Evolutionary conservation across 2,888 invertebrate genomes (phyloP), one percentile per base, ranked within the genome.

Genomic region (Cylloceria caligata): DNA sequence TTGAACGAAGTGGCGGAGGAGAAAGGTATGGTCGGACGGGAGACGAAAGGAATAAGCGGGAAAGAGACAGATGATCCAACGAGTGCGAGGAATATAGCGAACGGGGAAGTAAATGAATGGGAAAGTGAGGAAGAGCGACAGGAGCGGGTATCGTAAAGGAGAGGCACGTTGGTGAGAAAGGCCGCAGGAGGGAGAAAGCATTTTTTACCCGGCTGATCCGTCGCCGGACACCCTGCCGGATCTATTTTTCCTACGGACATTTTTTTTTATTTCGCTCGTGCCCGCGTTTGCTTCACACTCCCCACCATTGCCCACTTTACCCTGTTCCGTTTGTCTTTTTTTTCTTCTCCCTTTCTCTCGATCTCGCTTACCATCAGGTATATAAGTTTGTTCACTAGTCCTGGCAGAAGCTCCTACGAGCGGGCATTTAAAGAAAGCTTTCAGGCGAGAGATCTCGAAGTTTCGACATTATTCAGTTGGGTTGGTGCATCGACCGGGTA

Each of bases 1-100:
- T 88, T 85, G 87, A 88, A 87, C 83, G 81, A 88, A 88, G 88
- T 88, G 88, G 85, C 86, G 84, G 85, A 65, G 67, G 16, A 55
- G 65, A 68, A 55, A 42, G 71, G 67, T 34, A 73, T 64, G 62
- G 55, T 52, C 30, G 68, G n/a, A 21, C 84, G 74, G 83, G 79
- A 62, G 80, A 83, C 84, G 71, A 72, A 80, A 77, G 67, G 85
- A 81, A 85, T 83, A 75, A 74, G 84, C 80, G 77, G 82, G 77
- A 82, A 73, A 81, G 68, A 80, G 82, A 82, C 45, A 67, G 83
- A 72, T 75, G 80, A 64, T 68, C 36, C 30, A 34, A 36, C 27
- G 52, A 36, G 45, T 24, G 55, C 42, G 45, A 65, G 19, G 34
- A 42, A 80, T 45, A 68, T 47, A 73, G 39, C 55, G 74, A 47